Conservation (phyloP, 2,113 vertebrate species). For the Argyrosomus japonicus region DNA sequence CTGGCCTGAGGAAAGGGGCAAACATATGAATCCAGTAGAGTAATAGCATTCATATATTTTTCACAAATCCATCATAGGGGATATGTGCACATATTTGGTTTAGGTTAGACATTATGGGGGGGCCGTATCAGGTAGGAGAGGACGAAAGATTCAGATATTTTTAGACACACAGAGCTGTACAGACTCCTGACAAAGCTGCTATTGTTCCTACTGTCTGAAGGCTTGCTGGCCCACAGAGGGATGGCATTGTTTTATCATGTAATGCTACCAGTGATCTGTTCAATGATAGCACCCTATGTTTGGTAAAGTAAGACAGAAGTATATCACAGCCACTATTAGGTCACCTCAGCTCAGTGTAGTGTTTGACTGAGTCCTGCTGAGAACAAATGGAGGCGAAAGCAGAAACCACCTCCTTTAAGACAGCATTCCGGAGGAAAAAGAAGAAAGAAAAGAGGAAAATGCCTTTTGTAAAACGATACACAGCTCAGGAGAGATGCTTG, state of each 20-base stretch:
- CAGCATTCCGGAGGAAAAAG: slow-evolving; percentile 60
- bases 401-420: slow-evolving; percentile 71
- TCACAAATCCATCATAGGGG: background rate
- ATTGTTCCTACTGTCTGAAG: slow-evolving; percentile 76
- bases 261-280: slow-evolving; percentile 80
- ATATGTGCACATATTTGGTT: background rate
- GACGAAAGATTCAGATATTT: slow-evolving; percentile 56
- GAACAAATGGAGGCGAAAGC: slow-evolving; percentile 65
- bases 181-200: slow-evolving; percentile 70
- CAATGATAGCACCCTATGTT: slow-evolving; percentile 77
- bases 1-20: background rate
- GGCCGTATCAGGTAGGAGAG: slow-evolving; percentile 28
- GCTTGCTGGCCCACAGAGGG: slow-evolving; percentile 73
- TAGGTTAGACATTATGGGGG: background rate
- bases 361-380: slow-evolving; percentile 57
- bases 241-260: slow-evolving; percentile 83
- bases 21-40: background rate
- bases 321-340: slow-evolving; percentile 75
- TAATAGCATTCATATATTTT: background rate
- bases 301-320: slow-evolving; percentile 79
- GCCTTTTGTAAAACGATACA: slow-evolving; percentile 61
- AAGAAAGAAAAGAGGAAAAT: slow-evolving; percentile 35
- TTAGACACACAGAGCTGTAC: slow-evolving; percentile 48
- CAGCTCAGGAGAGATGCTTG: slow-evolving; percentile 46
- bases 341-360: slow-evolving; percentile 63